Conservation (phyloP, 2,888 invertebrate species). For the Nymphalis urticae region DNA sequence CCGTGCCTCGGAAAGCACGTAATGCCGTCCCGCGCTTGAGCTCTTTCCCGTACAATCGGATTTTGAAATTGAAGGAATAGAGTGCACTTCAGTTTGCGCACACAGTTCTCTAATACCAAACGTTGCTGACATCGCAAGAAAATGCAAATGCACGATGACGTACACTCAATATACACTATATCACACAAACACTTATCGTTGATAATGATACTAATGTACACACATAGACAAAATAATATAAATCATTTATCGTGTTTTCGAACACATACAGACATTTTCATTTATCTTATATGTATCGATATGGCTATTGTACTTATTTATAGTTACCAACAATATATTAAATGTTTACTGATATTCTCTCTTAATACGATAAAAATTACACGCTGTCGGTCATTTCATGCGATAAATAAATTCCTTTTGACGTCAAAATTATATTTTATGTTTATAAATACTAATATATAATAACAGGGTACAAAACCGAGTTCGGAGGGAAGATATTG, state of each 20-base stretch:
- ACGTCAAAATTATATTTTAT: constrained; percentile 64
- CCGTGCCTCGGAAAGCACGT: no score
- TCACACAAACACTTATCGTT: neutral
- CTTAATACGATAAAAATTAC: constrained; percentile 61
- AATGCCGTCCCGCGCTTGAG: no score
- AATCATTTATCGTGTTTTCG: neutral
- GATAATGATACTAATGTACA: neutral
- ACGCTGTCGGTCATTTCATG: constrained; percentile 49
- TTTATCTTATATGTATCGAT: neutral
- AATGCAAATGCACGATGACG: no score
- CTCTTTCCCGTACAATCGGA: no score
- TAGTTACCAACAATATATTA: constrained; percentile 47
- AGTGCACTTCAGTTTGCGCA: no score
- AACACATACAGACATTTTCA: neutral
- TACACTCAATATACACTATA: no score
- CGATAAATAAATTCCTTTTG: constrained; percentile 60
- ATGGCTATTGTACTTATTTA: constrained; percentile 18
- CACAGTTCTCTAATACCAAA: no score
- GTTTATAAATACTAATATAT: constrained; percentile 67
- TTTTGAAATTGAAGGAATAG: no score
- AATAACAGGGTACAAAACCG: constrained; percentile 51
- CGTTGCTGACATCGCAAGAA: no score
- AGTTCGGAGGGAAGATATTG: constrained; percentile 38
- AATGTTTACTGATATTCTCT: constrained; percentile 50
- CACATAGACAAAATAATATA: neutral